phyloP scores from a whole-genome alignment of 2,797 vertebrate genomes.

The Crocidura indochinensis region DNA sequence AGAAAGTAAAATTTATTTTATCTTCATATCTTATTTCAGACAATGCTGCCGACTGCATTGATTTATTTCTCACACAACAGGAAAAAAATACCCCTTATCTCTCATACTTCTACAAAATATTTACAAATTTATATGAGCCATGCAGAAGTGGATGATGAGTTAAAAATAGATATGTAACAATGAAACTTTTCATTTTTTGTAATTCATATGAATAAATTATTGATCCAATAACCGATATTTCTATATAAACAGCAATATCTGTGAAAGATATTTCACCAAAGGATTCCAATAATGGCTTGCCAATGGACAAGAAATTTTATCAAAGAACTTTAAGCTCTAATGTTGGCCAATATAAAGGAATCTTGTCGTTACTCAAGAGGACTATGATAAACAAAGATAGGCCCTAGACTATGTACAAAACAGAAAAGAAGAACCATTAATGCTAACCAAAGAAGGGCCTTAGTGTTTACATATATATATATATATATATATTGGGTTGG shows the following conservation, averaged over 20 bases:
- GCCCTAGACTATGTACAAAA: not conserved
- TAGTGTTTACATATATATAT: no score
- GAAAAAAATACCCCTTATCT: conserved; percentile 13
- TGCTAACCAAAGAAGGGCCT: no score
- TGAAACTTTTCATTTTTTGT: conserved; percentile 20
- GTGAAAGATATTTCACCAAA: conserved; percentile 44
- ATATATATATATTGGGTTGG: no score
- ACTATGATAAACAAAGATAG: not conserved
- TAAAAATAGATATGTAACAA: conserved; percentile 4
- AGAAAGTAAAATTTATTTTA: conserved; percentile 32
- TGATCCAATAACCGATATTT: not conserved
- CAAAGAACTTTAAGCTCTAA: not conserved
- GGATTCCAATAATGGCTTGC: not conserved
- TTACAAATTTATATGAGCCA: not conserved
- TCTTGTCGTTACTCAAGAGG: not conserved
- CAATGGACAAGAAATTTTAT: not conserved
- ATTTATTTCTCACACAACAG: conserved; percentile 7
- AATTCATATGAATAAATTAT: conserved; percentile 3
- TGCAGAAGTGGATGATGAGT: not conserved
- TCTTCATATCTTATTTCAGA: not conserved
- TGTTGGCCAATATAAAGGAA: not conserved
- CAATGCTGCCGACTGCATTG: not conserved
- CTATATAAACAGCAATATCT: conserved; percentile 25
- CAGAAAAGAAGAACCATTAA: no score
- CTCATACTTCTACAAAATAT: not conserved